Evolutionary conservation across 2,797 vertebrate species (phyloP).

Genomic region (Antrozous pallidus): DNA sequence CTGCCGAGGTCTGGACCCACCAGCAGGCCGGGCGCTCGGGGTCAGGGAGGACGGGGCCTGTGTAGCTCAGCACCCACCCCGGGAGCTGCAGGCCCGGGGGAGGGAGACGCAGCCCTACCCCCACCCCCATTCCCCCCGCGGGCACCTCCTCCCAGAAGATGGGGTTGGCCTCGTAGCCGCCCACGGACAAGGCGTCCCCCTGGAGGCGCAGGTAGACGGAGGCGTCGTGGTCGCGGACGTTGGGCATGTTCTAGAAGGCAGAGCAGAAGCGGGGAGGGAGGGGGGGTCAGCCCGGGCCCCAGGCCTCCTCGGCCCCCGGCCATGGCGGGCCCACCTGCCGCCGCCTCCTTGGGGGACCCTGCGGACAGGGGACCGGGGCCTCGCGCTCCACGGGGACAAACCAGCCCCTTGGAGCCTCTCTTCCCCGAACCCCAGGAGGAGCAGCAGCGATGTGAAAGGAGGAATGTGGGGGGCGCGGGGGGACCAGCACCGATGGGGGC

Average conservation of each 20-base stretch:
- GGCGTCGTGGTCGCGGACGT: slow-evolving; percentile 96
- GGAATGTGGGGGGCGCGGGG: no score
- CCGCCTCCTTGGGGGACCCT: accelerated
- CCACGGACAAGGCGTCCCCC: slow-evolving; percentile 96
- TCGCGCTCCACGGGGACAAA: accelerated
- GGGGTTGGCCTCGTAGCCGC: slow-evolving; percentile 96
- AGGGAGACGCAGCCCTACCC: accelerated
- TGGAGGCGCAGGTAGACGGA: slow-evolving; percentile 98
- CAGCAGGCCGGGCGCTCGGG: accelerated
- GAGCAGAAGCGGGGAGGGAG: not conserved
- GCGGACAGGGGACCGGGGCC: not conserved
- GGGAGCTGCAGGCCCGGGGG: not conserved
- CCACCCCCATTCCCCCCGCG: accelerated
- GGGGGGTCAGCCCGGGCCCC: not conserved
- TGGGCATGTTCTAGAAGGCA: slow-evolving; percentile 94
- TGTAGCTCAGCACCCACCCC: no score
- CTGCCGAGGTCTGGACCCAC: accelerated
- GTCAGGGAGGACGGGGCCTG: not conserved
- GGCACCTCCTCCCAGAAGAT: slow-evolving; percentile 97
- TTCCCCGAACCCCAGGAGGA: not conserved
- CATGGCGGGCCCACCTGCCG: accelerated
- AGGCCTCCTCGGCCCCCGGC: no score
- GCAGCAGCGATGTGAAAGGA: accelerated
- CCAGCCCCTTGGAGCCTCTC: not conserved
- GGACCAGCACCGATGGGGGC: not conserved